Conservation (phyloP, 2,113 vertebrate species). For the Anser cygnoides region DNA sequence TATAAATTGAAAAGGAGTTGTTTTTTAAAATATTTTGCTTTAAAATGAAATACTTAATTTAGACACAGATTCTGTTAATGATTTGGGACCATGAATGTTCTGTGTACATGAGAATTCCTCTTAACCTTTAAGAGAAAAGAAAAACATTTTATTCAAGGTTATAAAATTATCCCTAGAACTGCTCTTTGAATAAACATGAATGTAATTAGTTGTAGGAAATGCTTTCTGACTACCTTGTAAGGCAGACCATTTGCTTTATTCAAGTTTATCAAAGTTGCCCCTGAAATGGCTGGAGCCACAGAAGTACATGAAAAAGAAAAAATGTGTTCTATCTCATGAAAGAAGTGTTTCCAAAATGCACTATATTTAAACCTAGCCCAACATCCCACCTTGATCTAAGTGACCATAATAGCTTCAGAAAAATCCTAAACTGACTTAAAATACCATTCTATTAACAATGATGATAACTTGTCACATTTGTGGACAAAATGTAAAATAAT, state of each 20-base stretch:
- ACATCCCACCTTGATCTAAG: not conserved
- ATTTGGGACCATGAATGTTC: not conserved
- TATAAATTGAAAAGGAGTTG: conserved; percentile 1
- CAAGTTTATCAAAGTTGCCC: not conserved
- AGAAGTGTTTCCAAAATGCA: not conserved
- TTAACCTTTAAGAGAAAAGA: not conserved
- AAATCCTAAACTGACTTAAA: not conserved
- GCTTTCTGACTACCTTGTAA: not conserved
- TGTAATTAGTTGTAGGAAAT: not conserved
- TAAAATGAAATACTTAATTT: conserved; percentile 39
- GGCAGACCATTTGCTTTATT: not conserved
- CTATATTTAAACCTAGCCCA: not conserved
- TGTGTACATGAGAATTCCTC: not conserved
- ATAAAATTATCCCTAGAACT: conserved; percentile 7
- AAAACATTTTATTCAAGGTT: not conserved
- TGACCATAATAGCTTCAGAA: not conserved
- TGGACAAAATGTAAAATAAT: not conserved
- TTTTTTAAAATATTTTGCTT: conserved; percentile 12
- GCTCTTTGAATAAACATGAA: not conserved
- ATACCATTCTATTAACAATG: not conserved
- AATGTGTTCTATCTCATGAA: not conserved
- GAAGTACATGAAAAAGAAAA: not conserved
- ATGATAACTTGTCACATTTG: not conserved
- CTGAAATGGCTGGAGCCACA: not conserved
- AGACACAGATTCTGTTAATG: conserved; percentile 22